These are phyloP conservation scores for Stenchaetothrips biformis DNA, from an alignment of 2,888 invertebrate genomes.

Conservation along the genomic window DNA sequence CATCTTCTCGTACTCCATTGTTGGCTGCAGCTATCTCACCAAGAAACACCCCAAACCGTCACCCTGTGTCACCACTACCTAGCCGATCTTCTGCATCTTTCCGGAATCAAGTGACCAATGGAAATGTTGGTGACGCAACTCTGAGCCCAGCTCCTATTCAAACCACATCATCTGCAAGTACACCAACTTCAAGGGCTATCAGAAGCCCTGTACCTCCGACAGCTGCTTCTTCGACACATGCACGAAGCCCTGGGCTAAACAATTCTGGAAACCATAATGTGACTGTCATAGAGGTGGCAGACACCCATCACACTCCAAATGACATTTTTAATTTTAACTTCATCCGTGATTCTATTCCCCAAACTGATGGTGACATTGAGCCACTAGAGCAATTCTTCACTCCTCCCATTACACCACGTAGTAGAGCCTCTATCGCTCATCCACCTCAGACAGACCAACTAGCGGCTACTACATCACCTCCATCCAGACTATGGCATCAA, in stretches of 20 bases:
- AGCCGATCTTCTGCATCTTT: neutral
- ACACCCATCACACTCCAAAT: conserved; percentile 30
- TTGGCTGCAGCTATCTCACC: neutral
- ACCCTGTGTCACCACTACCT: neutral
- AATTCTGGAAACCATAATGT: conserved; percentile 35
- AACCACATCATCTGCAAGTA: neutral
- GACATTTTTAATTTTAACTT: conserved; percentile 38
- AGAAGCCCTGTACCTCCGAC: conserved; percentile 9
- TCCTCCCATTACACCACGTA: conserved; percentile 35
- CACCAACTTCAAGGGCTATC: neutral
- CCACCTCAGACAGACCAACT: conserved; percentile 30
- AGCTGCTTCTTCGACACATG: conserved; percentile 4
- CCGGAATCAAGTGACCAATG: neutral
- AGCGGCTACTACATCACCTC: neutral
- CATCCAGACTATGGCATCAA: neutral
- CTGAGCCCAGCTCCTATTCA: neutral
- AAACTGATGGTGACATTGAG: conserved; percentile 32
- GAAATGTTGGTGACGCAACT: neutral
- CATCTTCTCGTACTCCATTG: neutral
- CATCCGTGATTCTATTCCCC: conserved; percentile 34
- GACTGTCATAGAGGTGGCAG: conserved; percentile 39
- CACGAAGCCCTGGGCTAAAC: conserved; percentile 27
- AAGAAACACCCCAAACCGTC: neutral
- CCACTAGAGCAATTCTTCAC: conserved; percentile 36
- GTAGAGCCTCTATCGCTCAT: conserved; percentile 29